Percentiles rank a stretch among this genome's conserved stretches.
Evolutionary conservation across 2,113 vertebrate species (phyloP).

Genomic region (Meriones unguiculatus): DNA sequence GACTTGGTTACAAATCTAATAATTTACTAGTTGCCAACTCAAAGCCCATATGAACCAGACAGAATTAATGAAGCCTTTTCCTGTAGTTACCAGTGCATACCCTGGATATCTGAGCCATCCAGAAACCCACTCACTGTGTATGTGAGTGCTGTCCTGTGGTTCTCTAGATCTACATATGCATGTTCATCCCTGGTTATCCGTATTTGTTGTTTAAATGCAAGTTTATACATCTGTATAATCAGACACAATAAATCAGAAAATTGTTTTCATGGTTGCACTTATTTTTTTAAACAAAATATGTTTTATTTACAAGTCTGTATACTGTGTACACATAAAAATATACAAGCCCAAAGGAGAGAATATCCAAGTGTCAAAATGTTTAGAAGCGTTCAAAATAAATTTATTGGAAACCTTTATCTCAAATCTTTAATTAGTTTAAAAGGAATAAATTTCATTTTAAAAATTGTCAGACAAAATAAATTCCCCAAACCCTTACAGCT

Average conservation of each 20-base stretch:
- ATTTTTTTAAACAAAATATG: conserved; percentile 85
- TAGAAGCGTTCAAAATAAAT: conserved; percentile 91
- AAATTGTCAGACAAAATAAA: conserved; percentile 90
- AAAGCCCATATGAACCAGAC: background rate
- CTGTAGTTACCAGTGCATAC: background rate
- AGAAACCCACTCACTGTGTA: background rate
- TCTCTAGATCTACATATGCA: background rate
- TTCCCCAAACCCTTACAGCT: conserved; percentile 86
- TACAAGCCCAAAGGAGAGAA: conserved; percentile 92
- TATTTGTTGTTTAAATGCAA: background rate
- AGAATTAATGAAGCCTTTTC: too few relatives aligned
- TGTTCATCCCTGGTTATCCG: background rate
- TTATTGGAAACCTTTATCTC: conserved; percentile 85
- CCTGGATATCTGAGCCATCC: background rate
- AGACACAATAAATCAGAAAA: background rate
- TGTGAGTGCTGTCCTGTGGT: background rate
- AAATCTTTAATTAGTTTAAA: conserved; percentile 83
- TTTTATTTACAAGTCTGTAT: conserved; percentile 92
- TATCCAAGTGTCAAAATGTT: conserved; percentile 90
- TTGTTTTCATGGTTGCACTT: background rate
- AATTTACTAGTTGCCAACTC: background rate
- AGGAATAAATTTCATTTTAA: conserved; percentile 88
- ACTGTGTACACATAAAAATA: conserved; percentile 91
- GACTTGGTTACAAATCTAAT: background rate
- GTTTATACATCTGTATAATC: background rate